Base-by-base conservation (phyloP, 2,797 vertebrate genomes). In the Borostomias antarcticus region DNA sequence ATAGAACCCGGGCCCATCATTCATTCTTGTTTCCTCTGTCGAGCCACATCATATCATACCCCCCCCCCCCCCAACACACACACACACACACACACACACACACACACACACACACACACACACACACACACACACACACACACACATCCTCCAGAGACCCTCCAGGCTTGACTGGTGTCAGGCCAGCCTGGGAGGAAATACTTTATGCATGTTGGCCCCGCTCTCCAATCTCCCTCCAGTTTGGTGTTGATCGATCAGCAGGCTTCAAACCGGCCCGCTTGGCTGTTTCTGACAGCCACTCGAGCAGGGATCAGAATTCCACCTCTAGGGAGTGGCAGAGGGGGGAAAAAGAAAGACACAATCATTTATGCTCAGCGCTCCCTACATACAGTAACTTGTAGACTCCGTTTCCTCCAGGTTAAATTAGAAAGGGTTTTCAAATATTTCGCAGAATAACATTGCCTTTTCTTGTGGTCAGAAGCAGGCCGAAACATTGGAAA, bases 241-340 rank as follows among this genome's bases (percentile, higher is more conserved):
- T 62, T 62, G 60, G 45, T 62, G 60, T 62, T 62, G 60, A 62
- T 62, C 60, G 60, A 62, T 62, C 30, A 47, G 26, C 59, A 61
- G 43, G 30, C 40, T 47, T 61, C 43, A 47, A 29, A 30, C 25
- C 26, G 26, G 29, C 29, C 29, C 60, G 11, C 43, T 62, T 4
- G 47, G 60, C 60, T 51, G 45, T 50, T 40, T 50, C 37, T 51
- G 60, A 62, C 47, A 62, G 60, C 29, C 45, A 15, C 47, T 62
- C 60, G 48, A 29, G 13, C 29, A 33, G 29, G 45, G 60, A 62
- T 62, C 60, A 26, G 15, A 62, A 62, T 48, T 50, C 60, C 29
- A 50, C 60, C 47, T 51, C 60, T 51, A 51, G 45, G n/a, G 60
- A 62, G n/a, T 15, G 60, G 29, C 57, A 58, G 57, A 58, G 23